A percentile compares a stretch with the other conserved stretches of the same genome.
These are phyloP conservation scores for Acyrthosiphon pisum DNA, from an alignment of 1,140 invertebrate genomes.

Conservation along the genomic window DNA sequence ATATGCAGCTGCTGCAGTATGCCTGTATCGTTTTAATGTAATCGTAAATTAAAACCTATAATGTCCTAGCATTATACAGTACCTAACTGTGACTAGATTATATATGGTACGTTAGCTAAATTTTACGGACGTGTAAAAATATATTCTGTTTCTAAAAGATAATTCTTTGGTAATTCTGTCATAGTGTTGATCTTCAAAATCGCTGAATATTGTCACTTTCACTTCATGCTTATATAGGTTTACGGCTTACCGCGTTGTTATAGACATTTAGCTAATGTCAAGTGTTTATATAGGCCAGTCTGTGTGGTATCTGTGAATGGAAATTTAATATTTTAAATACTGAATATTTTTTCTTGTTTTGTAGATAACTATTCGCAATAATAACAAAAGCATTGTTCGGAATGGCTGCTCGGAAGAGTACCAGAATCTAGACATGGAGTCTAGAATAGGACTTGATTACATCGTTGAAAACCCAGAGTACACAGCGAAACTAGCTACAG, in stretches of 20 bases:
- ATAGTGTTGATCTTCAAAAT: slow-evolving; percentile 42
- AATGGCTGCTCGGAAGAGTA: slow-evolving; percentile 45
- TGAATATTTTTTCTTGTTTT: background rate
- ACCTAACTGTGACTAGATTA: background rate
- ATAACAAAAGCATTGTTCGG: background rate
- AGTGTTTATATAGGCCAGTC: slow-evolving; percentile 33
- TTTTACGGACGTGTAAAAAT: slow-evolving; percentile 14
- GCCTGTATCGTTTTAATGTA: background rate
- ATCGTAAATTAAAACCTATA: background rate
- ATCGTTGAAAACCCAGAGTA: slow-evolving; percentile 93
- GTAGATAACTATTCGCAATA: background rate
- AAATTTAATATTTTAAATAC: slow-evolving; percentile 14
- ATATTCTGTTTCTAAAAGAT: background rate
- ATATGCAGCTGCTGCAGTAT: background rate
- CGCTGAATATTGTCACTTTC: slow-evolving; percentile 43
- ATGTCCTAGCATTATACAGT: background rate
- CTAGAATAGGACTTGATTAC: slow-evolving; percentile 88
- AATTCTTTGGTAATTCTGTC: slow-evolving; percentile 7
- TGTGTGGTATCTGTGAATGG: background rate
- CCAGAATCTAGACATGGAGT: slow-evolving; percentile 68
- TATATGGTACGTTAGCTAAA: background rate
- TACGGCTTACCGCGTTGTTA: background rate
- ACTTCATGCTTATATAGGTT: slow-evolving; percentile 28
- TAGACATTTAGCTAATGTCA: slow-evolving; percentile 27
- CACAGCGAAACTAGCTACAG: slow-evolving; percentile 85